Evolutionary conservation across 2,797 vertebrate species (phyloP), one percentile per base, ranked within the genome.

Genomic region (Nasua narica): DNA sequence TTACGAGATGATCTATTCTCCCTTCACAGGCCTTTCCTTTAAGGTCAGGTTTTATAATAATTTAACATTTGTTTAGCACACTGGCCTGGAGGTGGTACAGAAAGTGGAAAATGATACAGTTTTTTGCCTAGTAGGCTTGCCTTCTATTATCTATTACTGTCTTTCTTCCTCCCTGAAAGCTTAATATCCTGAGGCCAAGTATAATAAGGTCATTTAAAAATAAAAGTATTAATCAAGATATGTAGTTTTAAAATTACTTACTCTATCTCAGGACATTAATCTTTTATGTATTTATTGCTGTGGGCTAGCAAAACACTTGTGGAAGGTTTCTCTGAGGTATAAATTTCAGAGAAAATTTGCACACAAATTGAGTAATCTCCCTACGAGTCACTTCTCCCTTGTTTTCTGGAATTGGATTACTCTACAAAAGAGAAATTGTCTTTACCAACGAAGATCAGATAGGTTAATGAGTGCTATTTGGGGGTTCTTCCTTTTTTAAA

Each of bases 21-120:
- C 5, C 7, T 86, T 90, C 74, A 67, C 18, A 79, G 35, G 5
- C 10, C 27, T 96, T 97, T 90, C 40, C 72, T 96, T 97, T 92
- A 46, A 83, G 87, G 78, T 35, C 29, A 95, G 35, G 4, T 96
- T 97, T 94, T 92, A 72, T 19, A 96, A 88, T 92, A 95, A 93
- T 94, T 97, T 97, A 95, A 43, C 70, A 96, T 96, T 96, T 95
- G 92, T 89, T 97, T 95, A 95, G 40, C 15, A 95, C 78, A 81
- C 11, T 83, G 60, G 67, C 87, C 52, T 89, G 29, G 40, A 92
- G 72, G 50, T 83, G 54, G 29, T 56, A 90, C 21, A 94, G 50
- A 83, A 95, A 90, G 92, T 89, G 58, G 67, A 92, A 96, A 92
- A 83, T 85, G 93, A 93, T 90, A 90, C 48, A 29, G 11, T 16